A percentile compares a stretch with the other conserved stretches of the same genome.
Evolutionary conservation across 2,797 vertebrate species (phyloP).

Genomic region (Xenentodon cancila): DNA sequence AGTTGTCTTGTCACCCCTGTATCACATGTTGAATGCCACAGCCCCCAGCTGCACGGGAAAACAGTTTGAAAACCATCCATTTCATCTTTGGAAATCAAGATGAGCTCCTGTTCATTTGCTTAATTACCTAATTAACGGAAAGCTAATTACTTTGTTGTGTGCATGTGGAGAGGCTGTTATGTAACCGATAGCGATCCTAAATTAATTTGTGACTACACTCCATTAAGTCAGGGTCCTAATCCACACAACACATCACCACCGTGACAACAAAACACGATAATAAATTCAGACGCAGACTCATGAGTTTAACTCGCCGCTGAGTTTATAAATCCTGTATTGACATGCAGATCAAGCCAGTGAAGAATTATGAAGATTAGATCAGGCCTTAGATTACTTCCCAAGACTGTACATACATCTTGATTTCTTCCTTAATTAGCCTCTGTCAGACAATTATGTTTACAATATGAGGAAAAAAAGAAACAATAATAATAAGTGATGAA

Average conservation of each 20-base stretch:
- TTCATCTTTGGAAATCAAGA: constrained; percentile 70
- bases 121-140: constrained; percentile 86
- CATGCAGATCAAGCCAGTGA: constrained; percentile 49
- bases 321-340: constrained; percentile 46
- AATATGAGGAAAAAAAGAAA: too few species aligned
- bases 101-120: constrained; percentile 81
- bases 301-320: constrained; percentile 39
- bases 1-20: constrained; percentile 27
- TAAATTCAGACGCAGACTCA: constrained; percentile 54
- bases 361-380: constrained; percentile 41
- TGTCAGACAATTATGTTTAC: too few species aligned
- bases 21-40: constrained; percentile 44
- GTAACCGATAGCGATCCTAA: constrained; percentile 80
- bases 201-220: constrained; percentile 78
- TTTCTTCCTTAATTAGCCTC: too few species aligned
- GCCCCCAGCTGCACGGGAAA: constrained; percentile 41
- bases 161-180: constrained; percentile 74
- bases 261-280: constrained; percentile 58
- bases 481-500: too few species aligned
- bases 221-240: constrained; percentile 71
- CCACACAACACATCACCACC: constrained; percentile 54
- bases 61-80: constrained; percentile 56
- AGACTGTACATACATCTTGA: not conserved
- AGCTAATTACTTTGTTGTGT: constrained; percentile 84
- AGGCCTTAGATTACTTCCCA: constrained; percentile 27